Evolutionary conservation across 1,140 invertebrate genomes (phyloP).

Genomic region (Tetramorium simillimum): DNA sequence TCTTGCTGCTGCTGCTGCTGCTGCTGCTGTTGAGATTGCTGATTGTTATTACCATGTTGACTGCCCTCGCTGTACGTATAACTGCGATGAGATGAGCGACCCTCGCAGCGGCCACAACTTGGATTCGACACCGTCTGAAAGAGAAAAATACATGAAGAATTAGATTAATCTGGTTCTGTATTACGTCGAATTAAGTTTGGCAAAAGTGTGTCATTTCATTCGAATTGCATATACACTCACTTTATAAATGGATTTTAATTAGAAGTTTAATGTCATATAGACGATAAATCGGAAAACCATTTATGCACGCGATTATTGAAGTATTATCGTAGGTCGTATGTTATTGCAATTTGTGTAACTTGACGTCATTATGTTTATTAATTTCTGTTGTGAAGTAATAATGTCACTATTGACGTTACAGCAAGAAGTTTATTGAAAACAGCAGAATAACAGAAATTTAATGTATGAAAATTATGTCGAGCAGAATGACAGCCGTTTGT

Average conservation of each 20-base stretch:
- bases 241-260: neutral
- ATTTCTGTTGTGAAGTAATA: neutral
- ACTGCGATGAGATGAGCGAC: constrained; percentile 73
- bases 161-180: neutral
- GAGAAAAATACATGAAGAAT: neutral
- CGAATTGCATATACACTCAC: neutral
- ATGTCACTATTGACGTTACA: neutral
- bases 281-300: neutral
- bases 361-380: neutral
- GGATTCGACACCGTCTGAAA: constrained; percentile 42
- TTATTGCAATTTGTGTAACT: neutral
- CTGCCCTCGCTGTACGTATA: constrained; percentile 77
- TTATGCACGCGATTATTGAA: neutral
- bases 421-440: neutral
- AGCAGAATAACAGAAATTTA: neutral
- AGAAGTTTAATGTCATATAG: neutral
- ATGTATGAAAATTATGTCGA: neutral
- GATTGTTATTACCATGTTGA: constrained; percentile 49
- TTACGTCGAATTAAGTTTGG: neutral
- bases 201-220: neutral
- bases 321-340: neutral
- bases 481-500: neutral
- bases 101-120: constrained; percentile 68
- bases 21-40: constrained; percentile 49
- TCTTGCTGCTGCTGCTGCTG: constrained; percentile 25